phyloP scores from a whole-genome alignment of 2,888 invertebrate genomes.

The Philaethria dido region DNA sequence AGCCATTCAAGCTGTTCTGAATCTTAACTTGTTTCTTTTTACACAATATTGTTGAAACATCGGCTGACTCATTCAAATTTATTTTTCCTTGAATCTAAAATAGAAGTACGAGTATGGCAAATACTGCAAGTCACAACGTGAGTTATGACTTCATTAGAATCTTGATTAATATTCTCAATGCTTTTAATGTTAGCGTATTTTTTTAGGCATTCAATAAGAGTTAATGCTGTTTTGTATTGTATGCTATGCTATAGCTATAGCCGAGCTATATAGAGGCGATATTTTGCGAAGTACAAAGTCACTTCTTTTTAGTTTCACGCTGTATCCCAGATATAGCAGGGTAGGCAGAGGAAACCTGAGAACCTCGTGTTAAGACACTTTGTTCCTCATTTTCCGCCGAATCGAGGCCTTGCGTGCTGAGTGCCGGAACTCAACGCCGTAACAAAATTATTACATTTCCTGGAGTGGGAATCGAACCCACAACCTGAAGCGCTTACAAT shows the following conservation, averaged over 20 bases:
- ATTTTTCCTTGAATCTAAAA: conserved; percentile 29
- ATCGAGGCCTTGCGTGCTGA: no score
- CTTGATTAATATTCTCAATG: conserved; percentile 25
- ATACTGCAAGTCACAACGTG: conserved; percentile 27
- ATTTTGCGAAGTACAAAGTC: no score
- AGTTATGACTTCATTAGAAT: conserved; percentile 33
- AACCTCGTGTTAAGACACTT: no score
- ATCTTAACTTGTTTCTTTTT: conserved; percentile 26
- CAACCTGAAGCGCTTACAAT: no score
- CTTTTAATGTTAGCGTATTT: conserved; percentile 17
- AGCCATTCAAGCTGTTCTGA: conserved; percentile 20
- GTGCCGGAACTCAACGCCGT: no score
- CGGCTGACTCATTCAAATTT: conserved; percentile 30
- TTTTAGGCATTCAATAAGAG: background rate
- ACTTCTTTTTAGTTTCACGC: no score
- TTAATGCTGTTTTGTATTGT: background rate
- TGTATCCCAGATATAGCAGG: no score
- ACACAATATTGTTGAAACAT: conserved; percentile 20
- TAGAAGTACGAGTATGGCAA: conserved; percentile 15
- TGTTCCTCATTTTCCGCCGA: no score
- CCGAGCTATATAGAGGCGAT: background rate
- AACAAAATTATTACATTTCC: no score
- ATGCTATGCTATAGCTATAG: background rate
- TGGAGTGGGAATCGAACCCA: no score
- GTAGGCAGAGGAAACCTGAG: no score